Percentiles rank a stretch among this genome's conserved stretches.
Evolutionary conservation across 2,888 invertebrate genomes (phyloP).

Genomic region (Epistrophella euchroma): DNA sequence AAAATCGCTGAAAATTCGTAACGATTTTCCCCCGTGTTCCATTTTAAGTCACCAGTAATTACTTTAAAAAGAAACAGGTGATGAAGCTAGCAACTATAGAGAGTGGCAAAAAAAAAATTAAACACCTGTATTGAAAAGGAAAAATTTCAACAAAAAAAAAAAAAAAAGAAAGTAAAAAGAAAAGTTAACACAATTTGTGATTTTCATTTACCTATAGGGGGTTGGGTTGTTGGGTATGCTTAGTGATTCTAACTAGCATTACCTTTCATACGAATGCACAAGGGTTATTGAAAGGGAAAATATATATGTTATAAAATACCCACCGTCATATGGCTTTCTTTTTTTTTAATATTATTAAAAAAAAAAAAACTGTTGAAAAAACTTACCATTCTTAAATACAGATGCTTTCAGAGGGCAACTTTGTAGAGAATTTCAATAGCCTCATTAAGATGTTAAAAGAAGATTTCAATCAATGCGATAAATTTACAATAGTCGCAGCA

Average conservation of each 20-base stretch:
- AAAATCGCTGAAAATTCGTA: constrained; percentile 59
- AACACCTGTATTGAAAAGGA: constrained; percentile 30
- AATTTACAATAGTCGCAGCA: neutral
- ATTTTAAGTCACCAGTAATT: constrained; percentile 63
- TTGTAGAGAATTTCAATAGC: constrained; percentile 23
- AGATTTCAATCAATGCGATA: constrained; percentile 21
- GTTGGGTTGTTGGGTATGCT: neutral
- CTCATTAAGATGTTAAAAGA: constrained; percentile 12
- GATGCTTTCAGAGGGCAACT: neutral
- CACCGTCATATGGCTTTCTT: constrained; percentile 1
- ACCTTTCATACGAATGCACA: constrained; percentile 4
- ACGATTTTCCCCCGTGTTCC: constrained; percentile 59
- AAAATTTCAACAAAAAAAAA: constrained; percentile 18
- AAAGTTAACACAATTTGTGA: constrained; percentile 53
- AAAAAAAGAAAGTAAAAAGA: constrained; percentile 1
- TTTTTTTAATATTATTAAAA: neutral
- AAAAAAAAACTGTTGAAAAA: neutral
- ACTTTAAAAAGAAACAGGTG: constrained; percentile 55
- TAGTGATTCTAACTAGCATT: constrained; percentile 18
- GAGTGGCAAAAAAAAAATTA: constrained; percentile 41
- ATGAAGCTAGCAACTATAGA: constrained; percentile 40
- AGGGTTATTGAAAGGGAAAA: constrained; percentile 29
- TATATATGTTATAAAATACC: neutral
- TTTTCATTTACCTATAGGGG: constrained; percentile 26
- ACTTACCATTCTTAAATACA: constrained; percentile 6